phyloP scores from a whole-genome alignment of 2,888 invertebrate genomes.

The Galerucella calmariensis region DNA sequence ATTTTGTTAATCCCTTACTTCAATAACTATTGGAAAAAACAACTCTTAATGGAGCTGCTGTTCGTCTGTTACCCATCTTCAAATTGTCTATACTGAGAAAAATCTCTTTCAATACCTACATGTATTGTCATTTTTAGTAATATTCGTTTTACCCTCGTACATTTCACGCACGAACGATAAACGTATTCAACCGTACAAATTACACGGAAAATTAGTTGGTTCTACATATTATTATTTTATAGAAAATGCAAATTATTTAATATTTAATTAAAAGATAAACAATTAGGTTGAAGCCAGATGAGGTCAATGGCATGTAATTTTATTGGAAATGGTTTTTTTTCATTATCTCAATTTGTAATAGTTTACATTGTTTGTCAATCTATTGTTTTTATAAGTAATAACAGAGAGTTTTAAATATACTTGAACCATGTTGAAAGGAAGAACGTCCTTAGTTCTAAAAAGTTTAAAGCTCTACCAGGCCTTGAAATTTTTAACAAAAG shows the following conservation, averaged over 20 bases:
- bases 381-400: background rate
- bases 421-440: background rate
- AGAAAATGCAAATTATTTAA: background rate
- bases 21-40: too few species aligned
- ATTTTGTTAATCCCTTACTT: background rate
- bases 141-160: background rate
- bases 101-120: too few species aligned
- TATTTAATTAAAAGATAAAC: slow-evolving; percentile 11
- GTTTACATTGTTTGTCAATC: background rate
- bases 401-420: background rate
- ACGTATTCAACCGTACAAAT: slow-evolving; percentile 10
- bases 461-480: too few species aligned
- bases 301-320: slow-evolving; percentile 16
- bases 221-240: slow-evolving; percentile 6
- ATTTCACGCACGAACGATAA: slow-evolving; percentile 9
- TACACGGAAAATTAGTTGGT: slow-evolving; percentile 12
- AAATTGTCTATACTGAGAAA: too few species aligned
- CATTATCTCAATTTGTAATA: background rate
- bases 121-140: too few species aligned
- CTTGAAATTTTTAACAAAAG: too few species aligned
- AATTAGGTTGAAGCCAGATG: background rate
- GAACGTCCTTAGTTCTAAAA: too few species aligned
- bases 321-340: background rate
- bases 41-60: too few species aligned
- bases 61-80: too few species aligned